Base-by-base conservation (phyloP, 2,113 vertebrate species). In the Xenopus borealis region DNA sequence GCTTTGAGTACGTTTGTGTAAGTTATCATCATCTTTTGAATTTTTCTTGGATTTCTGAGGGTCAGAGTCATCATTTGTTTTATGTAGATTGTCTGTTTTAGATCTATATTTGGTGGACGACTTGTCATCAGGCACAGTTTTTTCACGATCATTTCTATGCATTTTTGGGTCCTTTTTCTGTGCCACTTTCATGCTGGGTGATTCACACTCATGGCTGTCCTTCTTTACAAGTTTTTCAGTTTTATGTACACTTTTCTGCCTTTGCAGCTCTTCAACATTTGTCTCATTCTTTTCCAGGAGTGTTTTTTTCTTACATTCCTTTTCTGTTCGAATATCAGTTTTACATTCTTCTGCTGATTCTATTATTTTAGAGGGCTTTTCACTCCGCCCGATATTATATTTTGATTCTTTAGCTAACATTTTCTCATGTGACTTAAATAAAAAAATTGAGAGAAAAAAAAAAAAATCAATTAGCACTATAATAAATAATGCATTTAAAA, bases 61-160 rank as follows among this genome's bases (percentile, higher is more conserved):
- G 65, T 94, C 88, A 16, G 3, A 7, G 12, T 91, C 90, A 2
- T 92, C 91, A 46, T 50, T 62, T 16, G 75, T 50, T 61, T 83
- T 94, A 7, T 88, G 82, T 62, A 84, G 64, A 72, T 83, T 63
- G 12, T 97, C 96, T 61, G 84, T 82, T 84, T 93, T 98, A 47
- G 78, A 81, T 79, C 91, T 98, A 80, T 90, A 87, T 55, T 93
- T 98, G 33, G 82, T 58, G 17, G 69, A 10, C 4, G 88, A 93
- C n/a, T 97, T 95, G 57, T 97, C 94, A 1, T 64, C 27, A 1
- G 88, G 86, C 46, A 84, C 23, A 74, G 80, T 78, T 72, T 88
- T 91, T 27, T 98, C 95, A 64, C 92, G 95, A 12, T 98, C 96
- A 81, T 82, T 90, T 82, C 89, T 94, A 19, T 82, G 79, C 68